Evolutionary conservation across 2,113 vertebrate species (phyloP).

Genomic region (Esox niger): DNA sequence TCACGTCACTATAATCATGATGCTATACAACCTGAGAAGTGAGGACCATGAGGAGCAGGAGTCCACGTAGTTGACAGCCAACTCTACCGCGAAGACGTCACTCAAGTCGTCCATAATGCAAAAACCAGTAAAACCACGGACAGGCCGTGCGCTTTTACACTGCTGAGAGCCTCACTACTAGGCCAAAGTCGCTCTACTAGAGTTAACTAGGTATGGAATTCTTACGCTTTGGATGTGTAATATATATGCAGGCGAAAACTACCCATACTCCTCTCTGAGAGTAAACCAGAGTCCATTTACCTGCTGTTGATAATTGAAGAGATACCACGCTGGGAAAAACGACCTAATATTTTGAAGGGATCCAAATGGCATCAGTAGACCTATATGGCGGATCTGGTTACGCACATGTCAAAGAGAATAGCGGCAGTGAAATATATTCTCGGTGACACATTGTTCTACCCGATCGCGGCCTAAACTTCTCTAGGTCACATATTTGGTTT

Average conservation of each 20-base stretch:
- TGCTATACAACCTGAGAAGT: slow-evolving; percentile 57
- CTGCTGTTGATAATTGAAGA: slow-evolving; percentile 84
- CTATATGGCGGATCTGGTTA: slow-evolving; percentile 64
- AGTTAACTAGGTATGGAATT: neutral
- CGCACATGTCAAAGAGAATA: slow-evolving; percentile 58
- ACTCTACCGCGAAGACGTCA: slow-evolving; percentile 7
- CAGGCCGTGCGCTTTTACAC: slow-evolving; percentile 1
- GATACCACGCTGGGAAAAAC: slow-evolving; percentile 69
- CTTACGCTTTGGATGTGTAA: slow-evolving; percentile 36
- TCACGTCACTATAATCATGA: neutral
- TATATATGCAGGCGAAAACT: slow-evolving; percentile 62
- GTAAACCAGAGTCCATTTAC: slow-evolving; percentile 71
- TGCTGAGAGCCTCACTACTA: neutral
- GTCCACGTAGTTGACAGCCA: neutral
- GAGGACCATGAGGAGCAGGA: neutral
- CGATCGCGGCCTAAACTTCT: slow-evolving; percentile 22
- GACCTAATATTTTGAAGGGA: slow-evolving; percentile 71
- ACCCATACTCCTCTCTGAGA: slow-evolving; percentile 63
- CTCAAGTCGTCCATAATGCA: slow-evolving; percentile 13
- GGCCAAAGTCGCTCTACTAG: neutral
- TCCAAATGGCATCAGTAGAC: slow-evolving; percentile 26
- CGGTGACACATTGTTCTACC: slow-evolving; percentile 47
- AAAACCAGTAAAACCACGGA: neutral
- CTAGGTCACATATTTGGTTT: slow-evolving; percentile 48
- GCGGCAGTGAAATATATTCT: slow-evolving; percentile 67